Conservation (phyloP, 2,888 invertebrate genomes). For the Drosophila pseudotalamancana region DNA sequence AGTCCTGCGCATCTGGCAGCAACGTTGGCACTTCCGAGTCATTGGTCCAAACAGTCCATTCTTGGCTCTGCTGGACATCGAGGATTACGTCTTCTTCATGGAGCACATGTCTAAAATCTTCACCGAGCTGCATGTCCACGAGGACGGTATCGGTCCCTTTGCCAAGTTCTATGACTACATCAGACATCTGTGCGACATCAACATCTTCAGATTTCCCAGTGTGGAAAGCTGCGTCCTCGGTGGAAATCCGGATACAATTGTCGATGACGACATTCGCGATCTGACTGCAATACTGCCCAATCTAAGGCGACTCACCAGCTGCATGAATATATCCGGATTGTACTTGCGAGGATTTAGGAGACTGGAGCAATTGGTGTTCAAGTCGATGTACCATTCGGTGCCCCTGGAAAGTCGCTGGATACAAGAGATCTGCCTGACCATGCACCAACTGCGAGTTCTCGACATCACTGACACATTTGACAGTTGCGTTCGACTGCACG, state of each 20-base stretch:
- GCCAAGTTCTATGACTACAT: conserved; percentile 65
- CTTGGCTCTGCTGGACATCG: conserved; percentile 54
- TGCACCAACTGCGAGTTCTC: conserved; percentile 51
- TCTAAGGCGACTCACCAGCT: conserved; percentile 52
- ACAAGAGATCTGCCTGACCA: conserved; percentile 63
- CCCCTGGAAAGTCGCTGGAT: conserved; percentile 61
- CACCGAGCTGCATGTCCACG: conserved; percentile 66
- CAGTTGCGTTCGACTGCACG: conserved; percentile 49
- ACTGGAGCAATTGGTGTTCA: conserved; percentile 63
- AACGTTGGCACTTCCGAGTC: conserved; percentile 43
- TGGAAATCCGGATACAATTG: conserved; percentile 59
- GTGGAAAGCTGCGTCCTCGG: conserved; percentile 59
- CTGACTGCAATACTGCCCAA: conserved; percentile 62
- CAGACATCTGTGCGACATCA: conserved; percentile 62
- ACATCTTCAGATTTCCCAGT: conserved; percentile 41
- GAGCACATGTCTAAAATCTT: conserved; percentile 56
- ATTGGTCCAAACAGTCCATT: conserved; percentile 60
- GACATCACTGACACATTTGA: conserved; percentile 70
- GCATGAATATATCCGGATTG: conserved; percentile 66
- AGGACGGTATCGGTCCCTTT: conserved; percentile 61
- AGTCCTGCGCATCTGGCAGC: conserved; percentile 56
- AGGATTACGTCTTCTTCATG: conserved; percentile 72
- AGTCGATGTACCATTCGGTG: conserved; percentile 65
- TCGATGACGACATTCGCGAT: conserved; percentile 62
- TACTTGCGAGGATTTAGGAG: conserved; percentile 51